Conservation (phyloP, 1,140 invertebrate genomes). For the Dendrolimus kikuchii region DNA sequence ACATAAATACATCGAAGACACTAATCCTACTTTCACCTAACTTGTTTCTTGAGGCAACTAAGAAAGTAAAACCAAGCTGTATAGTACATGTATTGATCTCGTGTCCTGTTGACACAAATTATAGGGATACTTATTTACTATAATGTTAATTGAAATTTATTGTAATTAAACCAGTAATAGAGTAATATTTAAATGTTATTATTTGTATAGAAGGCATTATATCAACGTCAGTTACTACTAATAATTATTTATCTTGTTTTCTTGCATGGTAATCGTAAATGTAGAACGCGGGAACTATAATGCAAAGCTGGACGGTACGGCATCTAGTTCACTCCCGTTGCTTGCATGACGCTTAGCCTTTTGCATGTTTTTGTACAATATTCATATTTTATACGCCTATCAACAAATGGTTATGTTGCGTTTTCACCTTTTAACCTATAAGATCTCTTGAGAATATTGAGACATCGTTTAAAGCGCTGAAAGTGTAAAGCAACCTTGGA, state of each 20-base stretch:
- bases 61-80: slow-evolving; percentile 70
- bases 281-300: slow-evolving; percentile 53
- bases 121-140: slow-evolving; percentile 49
- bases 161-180: no score
- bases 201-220: no score
- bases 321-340: slow-evolving; percentile 21
- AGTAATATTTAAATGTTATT: no score
- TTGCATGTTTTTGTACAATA: slow-evolving; percentile 18
- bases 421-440: no score
- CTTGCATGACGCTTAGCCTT: slow-evolving; percentile 24
- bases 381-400: neutral
- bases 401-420: no score
- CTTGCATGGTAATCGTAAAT: slow-evolving; percentile 25
- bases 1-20: slow-evolving; percentile 48
- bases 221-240: no score
- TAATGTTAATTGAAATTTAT: no score
- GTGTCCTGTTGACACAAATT: slow-evolving; percentile 68
- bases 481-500: neutral
- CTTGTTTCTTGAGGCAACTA: slow-evolving; percentile 64
- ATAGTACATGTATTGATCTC: slow-evolving; percentile 36
- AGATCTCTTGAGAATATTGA: no score
- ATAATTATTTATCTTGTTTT: slow-evolving; percentile 4
- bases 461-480: neutral
- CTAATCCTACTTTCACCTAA: slow-evolving; percentile 68
- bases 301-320: slow-evolving; percentile 20